Percentiles rank a stretch among this genome's conserved stretches.
Evolutionary conservation across 2,113 vertebrate species (phyloP).

Genomic region (Ovis canadensis): DNA sequence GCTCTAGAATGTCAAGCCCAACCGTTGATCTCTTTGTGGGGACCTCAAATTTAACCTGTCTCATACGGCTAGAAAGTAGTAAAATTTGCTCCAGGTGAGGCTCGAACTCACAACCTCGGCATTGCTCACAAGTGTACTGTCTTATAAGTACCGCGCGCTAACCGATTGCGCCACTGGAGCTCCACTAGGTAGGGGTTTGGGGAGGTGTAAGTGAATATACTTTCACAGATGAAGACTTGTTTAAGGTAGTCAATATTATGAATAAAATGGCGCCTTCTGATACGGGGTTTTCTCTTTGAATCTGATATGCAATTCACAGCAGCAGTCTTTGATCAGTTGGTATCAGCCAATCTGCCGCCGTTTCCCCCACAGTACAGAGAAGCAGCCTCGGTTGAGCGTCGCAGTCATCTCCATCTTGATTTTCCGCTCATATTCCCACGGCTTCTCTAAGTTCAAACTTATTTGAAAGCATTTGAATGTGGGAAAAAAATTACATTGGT

Average conservation of each 20-base stretch:
- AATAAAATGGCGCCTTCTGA: not conserved
- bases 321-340: not conserved
- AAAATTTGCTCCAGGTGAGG: conserved; percentile 86
- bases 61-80: fast-evolving
- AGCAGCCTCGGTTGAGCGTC: fast-evolving
- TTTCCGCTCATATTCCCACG: not conserved
- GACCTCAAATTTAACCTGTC: not conserved
- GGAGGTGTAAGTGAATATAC: fast-evolving
- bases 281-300: not conserved
- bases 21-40: not conserved
- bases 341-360: not conserved
- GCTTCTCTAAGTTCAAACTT: not conserved
- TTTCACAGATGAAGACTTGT: not conserved
- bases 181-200: fast-evolving
- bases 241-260: not conserved
- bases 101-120: conserved; percentile 92
- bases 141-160: conserved; percentile 61
- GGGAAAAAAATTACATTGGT: not conserved
- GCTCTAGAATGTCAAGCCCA: not conserved
- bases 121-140: conserved; percentile 76
- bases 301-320: not conserved
- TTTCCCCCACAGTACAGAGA: no score
- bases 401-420: no score
- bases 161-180: conserved; percentile 68
- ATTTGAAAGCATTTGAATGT: not conserved